These are phyloP conservation scores for Sebastiscus tertius DNA, from an alignment of 2,797 vertebrate species.

Conservation along the genomic window DNA sequence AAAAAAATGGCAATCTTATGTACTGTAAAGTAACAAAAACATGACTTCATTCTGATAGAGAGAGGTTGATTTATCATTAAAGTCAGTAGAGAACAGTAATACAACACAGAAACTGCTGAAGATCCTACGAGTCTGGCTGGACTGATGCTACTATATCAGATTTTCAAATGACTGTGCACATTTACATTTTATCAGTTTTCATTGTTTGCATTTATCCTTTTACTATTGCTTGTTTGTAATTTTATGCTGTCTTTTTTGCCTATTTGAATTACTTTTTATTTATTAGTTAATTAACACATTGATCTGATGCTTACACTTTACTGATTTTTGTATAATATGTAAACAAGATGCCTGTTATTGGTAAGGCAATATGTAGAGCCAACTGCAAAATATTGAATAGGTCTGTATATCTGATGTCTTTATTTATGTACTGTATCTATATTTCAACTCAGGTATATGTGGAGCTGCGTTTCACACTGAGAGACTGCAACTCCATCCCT, in stretches of 20 bases:
- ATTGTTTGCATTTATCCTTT: neutral
- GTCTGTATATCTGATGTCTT: neutral
- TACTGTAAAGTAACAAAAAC: neutral
- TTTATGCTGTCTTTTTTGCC: neutral
- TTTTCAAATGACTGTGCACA: neutral
- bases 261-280: neutral
- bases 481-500: constrained; percentile 98
- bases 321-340: neutral
- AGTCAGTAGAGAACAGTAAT: neutral
- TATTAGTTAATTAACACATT: neutral
- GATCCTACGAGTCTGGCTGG: neutral
- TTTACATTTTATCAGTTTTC: neutral
- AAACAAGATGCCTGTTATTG: neutral
- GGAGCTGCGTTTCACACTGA: constrained; percentile 96
- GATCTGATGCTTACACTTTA: neutral
- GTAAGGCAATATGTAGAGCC: neutral
- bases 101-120: neutral
- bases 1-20: neutral
- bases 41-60: neutral
- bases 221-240: neutral
- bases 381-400: neutral
- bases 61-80: neutral
- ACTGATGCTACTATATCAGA: neutral
- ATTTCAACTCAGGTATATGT: constrained; percentile 85
- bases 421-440: neutral